Percentiles rank a stretch among this genome's conserved stretches.
Conservation (phyloP, 1,140 invertebrate genomes). For the Venturia canescens region DNA sequence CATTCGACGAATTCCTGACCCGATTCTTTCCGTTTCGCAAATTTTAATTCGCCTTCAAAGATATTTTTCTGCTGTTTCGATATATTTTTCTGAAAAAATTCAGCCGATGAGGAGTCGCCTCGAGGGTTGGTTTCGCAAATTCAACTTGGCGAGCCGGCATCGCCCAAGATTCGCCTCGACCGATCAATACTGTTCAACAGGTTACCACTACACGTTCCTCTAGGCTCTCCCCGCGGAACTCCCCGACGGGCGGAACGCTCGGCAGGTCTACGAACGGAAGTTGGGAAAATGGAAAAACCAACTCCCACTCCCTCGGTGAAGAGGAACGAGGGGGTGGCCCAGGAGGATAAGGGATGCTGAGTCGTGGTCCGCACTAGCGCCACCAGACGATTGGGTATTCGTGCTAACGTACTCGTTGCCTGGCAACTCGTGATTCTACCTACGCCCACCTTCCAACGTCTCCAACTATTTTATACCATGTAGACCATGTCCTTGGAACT, state of each 20-base stretch:
- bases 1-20: too few relatives aligned
- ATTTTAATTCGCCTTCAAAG: too few relatives aligned
- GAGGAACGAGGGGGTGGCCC: background rate
- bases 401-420: background rate
- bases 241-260: slow-evolving; percentile 29
- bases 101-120: background rate
- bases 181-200: slow-evolving; percentile 68
- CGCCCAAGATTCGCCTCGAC: slow-evolving; percentile 49
- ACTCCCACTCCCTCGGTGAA: background rate
- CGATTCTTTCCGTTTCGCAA: too few relatives aligned
- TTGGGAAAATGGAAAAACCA: slow-evolving; percentile 28
- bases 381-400: slow-evolving; percentile 67
- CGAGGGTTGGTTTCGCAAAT: background rate
- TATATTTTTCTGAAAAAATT: background rate
- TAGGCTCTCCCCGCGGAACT: background rate
- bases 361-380: slow-evolving; percentile 60
- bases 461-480: background rate
- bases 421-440: background rate
- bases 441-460: background rate
- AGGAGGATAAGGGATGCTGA: slow-evolving; percentile 52
- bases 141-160: slow-evolving; percentile 26
- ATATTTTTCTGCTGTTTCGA: background rate
- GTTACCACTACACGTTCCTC: slow-evolving; percentile 57
- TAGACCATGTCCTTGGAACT: background rate
- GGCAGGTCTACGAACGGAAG: slow-evolving; percentile 27